phyloP scores from a whole-genome alignment of 2,113 vertebrate species.

The Centrocercus urophasianus region DNA sequence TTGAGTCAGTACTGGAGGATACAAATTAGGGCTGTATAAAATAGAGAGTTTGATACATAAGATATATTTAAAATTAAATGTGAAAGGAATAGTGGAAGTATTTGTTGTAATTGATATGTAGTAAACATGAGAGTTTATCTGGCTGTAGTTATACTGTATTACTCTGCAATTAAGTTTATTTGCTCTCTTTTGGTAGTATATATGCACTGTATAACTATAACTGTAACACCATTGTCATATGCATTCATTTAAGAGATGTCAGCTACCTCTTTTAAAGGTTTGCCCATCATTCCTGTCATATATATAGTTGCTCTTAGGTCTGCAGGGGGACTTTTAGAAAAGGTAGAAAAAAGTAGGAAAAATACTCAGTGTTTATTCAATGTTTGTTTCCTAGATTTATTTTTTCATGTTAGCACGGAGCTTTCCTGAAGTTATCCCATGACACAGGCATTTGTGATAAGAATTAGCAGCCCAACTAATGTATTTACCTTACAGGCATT shows the following conservation, averaged over 20 bases:
- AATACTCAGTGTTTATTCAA: neutral
- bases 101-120: neutral
- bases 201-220: neutral
- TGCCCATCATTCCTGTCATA: neutral
- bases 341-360: neutral
- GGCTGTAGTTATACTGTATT: neutral
- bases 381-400: neutral
- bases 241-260: neutral
- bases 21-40: neutral
- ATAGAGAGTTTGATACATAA: neutral
- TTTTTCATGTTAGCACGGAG: neutral
- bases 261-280: neutral
- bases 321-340: neutral
- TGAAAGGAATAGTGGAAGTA: neutral
- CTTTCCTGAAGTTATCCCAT: neutral
- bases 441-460: neutral
- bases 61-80: neutral
- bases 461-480: neutral
- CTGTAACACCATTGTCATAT: neutral
- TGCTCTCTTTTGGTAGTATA: too few relatives aligned
- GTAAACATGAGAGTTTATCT: neutral
- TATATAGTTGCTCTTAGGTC: neutral
- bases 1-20: neutral
- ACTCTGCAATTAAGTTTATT: neutral
- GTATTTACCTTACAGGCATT: neutral